Evolutionary conservation across 2,113 vertebrate genomes (phyloP).

Genomic region (Fulmarus glacialis): DNA sequence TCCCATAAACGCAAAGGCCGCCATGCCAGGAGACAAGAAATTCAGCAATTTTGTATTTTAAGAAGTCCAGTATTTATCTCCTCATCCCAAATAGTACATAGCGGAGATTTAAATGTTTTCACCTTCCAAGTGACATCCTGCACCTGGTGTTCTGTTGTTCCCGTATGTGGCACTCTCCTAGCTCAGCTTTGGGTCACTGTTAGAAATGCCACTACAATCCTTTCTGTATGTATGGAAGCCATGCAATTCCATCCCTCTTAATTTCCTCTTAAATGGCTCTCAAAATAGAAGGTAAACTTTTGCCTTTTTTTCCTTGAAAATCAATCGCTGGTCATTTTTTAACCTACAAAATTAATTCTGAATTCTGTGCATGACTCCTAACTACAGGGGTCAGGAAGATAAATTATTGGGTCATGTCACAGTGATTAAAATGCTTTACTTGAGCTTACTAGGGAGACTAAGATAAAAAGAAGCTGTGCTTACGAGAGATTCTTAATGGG

Average conservation of each 20-base stretch:
- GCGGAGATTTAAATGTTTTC: background rate
- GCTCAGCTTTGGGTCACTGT: background rate
- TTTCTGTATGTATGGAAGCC: background rate
- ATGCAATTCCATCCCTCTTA: background rate
- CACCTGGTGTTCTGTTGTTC: background rate
- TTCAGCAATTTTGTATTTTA: background rate
- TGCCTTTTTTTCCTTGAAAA: background rate
- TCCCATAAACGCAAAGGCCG: background rate
- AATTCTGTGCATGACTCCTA: background rate
- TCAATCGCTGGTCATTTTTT: background rate
- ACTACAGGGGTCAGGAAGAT: background rate
- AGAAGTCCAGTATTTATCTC: background rate
- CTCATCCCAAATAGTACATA: background rate
- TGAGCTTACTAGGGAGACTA: background rate
- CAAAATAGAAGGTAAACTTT: background rate
- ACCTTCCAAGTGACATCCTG: background rate
- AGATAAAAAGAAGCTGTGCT: background rate
- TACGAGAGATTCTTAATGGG: background rate
- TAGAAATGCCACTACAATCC: background rate
- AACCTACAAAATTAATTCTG: background rate
- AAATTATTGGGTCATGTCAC: background rate
- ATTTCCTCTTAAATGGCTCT: background rate
- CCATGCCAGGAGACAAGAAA: background rate
- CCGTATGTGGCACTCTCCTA: rapidly evolving
- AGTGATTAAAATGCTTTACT: background rate